Evolutionary conservation across 1,140 invertebrate species (phyloP).

Genomic region (Temnothorax nylanderi): DNA sequence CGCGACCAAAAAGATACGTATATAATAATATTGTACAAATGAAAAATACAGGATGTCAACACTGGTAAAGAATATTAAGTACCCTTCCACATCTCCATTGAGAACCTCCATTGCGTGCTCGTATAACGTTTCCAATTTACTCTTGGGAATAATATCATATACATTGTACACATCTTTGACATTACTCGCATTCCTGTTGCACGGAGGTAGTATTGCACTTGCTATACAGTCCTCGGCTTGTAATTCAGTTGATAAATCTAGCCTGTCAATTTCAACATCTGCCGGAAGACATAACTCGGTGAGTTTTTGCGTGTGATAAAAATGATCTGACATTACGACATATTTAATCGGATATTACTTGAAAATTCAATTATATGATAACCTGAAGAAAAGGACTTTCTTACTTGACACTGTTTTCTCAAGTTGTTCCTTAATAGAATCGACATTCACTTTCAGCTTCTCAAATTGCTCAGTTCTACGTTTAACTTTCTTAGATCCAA

Average conservation of each 20-base stretch:
- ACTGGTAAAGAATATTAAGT: conserved; percentile 27
- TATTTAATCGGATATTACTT: background rate
- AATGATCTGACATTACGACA: background rate
- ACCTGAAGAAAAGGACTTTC: conserved; percentile 37
- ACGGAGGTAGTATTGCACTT: conserved; percentile 77
- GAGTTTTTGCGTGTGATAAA: conserved; percentile 17
- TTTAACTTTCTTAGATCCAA: conserved; percentile 86
- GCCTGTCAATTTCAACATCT: conserved; percentile 77
- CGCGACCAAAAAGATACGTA: conserved; percentile 35
- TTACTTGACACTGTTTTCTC: conserved; percentile 84
- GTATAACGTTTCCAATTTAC: conserved; percentile 81
- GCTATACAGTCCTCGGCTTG: conserved; percentile 65
- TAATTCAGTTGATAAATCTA: conserved; percentile 68
- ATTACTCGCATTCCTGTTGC: conserved; percentile 83
- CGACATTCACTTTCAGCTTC: conserved; percentile 83
- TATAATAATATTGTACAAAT: conserved; percentile 7
- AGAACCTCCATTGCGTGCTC: conserved; percentile 72
- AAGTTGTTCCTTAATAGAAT: conserved; percentile 83
- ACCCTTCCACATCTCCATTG: conserved; percentile 72
- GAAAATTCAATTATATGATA: background rate
- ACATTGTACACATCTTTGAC: conserved; percentile 84
- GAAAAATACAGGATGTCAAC: background rate
- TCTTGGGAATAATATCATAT: conserved; percentile 82
- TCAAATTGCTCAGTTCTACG: conserved; percentile 84
- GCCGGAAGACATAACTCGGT: conserved; percentile 44